Evolutionary conservation across 2,797 vertebrate genomes (phyloP).

Genomic region (Margarornis squamiger): DNA sequence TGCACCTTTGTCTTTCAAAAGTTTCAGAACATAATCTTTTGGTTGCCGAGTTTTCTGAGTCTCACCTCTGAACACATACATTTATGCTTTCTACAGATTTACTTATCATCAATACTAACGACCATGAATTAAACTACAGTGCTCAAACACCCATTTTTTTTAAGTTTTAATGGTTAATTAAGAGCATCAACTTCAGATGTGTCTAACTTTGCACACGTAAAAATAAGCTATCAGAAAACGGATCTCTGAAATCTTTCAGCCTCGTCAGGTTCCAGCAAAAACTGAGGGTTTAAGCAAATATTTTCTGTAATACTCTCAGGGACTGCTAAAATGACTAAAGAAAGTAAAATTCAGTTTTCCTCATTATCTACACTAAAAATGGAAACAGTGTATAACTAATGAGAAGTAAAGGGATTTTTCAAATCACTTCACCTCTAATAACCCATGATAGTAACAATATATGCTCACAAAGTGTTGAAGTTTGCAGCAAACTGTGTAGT

Average conservation of each 20-base stretch:
- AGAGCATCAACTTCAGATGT: not conserved
- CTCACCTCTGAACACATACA: not conserved
- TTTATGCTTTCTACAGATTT: not conserved
- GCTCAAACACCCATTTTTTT: not conserved
- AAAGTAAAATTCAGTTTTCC: conserved; percentile 27
- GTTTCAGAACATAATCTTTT: not conserved
- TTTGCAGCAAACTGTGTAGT: not conserved
- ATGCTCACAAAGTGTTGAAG: not conserved
- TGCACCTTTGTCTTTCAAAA: not conserved
- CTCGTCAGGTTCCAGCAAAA: not conserved
- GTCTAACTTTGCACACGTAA: not conserved
- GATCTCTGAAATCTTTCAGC: not conserved
- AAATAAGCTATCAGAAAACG: not conserved
- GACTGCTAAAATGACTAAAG: not conserved
- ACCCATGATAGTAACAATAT: not conserved
- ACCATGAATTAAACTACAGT: not conserved
- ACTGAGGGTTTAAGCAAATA: not conserved
- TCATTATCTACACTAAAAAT: conserved; percentile 29
- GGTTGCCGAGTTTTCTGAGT: not conserved
- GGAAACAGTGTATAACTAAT: conserved; percentile 23
- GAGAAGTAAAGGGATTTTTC: conserved; percentile 48
- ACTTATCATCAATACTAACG: not conserved
- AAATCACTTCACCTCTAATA: conserved; percentile 38
- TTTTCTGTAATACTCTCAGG: not conserved
- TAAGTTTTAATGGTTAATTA: not conserved